A percentile compares a stretch with the other conserved stretches of the same genome.
Conservation (phyloP, 37 sponge, comb jelly and placozoan species). For the Mnemiopsis leidyi region DNA sequence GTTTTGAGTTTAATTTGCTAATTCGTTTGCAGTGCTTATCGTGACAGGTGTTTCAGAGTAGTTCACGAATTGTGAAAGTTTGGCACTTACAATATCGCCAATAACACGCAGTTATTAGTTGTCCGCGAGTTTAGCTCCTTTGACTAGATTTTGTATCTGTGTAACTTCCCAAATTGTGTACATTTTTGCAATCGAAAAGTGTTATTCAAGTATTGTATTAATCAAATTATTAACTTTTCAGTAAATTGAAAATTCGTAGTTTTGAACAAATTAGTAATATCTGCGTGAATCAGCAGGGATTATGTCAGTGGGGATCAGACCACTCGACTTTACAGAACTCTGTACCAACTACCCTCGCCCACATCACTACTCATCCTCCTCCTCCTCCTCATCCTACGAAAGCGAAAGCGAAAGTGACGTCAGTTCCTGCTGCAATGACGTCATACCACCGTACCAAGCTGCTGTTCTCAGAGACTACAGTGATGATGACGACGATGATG, state of each 20-base stretch:
- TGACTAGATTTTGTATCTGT: too few species aligned
- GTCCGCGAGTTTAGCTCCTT: too few species aligned
- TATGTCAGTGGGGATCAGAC: neutral
- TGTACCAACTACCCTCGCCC: slow-evolving; percentile 9
- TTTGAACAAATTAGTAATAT: too few species aligned
- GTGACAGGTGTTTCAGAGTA: too few species aligned
- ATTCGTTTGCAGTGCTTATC: neutral
- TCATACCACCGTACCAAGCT: neutral
- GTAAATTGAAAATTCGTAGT: too few species aligned
- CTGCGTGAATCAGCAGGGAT: neutral
- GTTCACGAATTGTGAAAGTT: too few species aligned
- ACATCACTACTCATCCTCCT: neutral
- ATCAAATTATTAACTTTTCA: too few species aligned
- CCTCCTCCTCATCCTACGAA: slow-evolving; percentile 2
- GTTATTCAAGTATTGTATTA: too few species aligned
- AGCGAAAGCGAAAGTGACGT: neutral
- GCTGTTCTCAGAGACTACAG: neutral
- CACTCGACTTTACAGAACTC: slow-evolving; percentile 7
- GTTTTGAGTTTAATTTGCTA: neutral
- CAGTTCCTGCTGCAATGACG: neutral
- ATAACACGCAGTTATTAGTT: too few species aligned
- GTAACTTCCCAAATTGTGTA: too few species aligned
- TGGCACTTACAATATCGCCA: too few species aligned
- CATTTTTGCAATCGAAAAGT: too few species aligned
- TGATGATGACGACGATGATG: neutral